Evolutionary conservation across 2,113 vertebrate genomes (phyloP).

Genomic region (Perca schrenkii): DNA sequence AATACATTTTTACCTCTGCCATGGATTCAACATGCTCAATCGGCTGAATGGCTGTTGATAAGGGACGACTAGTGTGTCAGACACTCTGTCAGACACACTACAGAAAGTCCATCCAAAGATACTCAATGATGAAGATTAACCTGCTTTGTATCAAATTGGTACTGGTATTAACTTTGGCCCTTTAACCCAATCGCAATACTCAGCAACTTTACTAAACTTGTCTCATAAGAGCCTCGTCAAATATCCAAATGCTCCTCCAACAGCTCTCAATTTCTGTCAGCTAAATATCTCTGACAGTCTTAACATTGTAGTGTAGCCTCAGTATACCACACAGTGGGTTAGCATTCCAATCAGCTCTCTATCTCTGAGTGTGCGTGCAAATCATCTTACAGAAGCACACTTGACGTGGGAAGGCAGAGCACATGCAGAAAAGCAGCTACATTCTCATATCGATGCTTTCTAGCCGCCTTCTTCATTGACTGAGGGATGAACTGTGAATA

Average conservation of each 20-base stretch:
- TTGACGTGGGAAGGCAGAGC: slow-evolving; percentile 64
- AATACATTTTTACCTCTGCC: background rate
- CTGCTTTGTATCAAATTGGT: background rate
- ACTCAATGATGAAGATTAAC: background rate
- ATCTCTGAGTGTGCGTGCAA: slow-evolving; percentile 40
- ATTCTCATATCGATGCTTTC: slow-evolving; percentile 49
- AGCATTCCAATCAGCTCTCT: slow-evolving; percentile 60
- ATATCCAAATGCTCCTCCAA: slow-evolving; percentile 20
- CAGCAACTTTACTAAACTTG: slow-evolving; percentile 4
- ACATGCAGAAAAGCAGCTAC: slow-evolving; percentile 40
- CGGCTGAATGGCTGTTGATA: slow-evolving; percentile 1
- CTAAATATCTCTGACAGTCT: slow-evolving; percentile 16
- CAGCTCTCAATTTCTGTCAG: slow-evolving; percentile 29
- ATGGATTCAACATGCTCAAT: background rate
- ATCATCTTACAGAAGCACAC: slow-evolving; percentile 64
- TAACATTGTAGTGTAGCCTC: slow-evolving; percentile 16
- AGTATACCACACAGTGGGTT: slow-evolving; percentile 50
- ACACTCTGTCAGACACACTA: background rate
- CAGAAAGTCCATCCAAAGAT: background rate
- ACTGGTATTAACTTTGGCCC: background rate
- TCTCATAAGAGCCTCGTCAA: slow-evolving; percentile 16
- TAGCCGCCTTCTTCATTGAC: slow-evolving; percentile 39
- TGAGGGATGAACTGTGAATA: slow-evolving; percentile 67
- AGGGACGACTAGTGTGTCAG: background rate
- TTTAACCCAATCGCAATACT: background rate